Percentiles rank a stretch among this genome's conserved stretches.
These are phyloP conservation scores for Ctenodactylus gundi DNA, from an alignment of 2,113 vertebrate species.

Conservation along the genomic window DNA sequence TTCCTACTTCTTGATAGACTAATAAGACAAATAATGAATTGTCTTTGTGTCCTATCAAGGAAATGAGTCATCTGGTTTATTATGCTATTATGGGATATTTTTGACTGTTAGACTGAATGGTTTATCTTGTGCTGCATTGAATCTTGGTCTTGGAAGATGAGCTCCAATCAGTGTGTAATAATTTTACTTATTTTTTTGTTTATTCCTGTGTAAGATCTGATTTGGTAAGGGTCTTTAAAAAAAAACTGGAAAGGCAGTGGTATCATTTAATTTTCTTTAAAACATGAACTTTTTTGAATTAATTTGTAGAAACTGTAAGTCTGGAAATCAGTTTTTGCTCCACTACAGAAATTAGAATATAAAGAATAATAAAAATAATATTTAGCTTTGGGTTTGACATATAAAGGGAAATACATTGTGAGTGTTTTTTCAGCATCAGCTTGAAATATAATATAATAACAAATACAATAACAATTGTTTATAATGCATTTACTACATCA, in stretches of 20 bases:
- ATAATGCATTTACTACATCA: background rate
- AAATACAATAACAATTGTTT: constrained; percentile 11
- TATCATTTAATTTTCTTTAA: background rate
- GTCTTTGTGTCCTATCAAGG: background rate
- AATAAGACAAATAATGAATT: background rate
- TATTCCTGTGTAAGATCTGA: background rate
- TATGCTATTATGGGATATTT: background rate
- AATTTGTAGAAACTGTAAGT: background rate
- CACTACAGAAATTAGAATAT: background rate
- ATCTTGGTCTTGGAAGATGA: background rate
- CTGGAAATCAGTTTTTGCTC: background rate
- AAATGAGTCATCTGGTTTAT: background rate
- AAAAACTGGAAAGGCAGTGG: background rate
- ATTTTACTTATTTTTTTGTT: background rate
- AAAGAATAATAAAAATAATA: background rate
- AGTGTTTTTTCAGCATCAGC: background rate
- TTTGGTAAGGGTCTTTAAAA: background rate
- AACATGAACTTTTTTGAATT: background rate
- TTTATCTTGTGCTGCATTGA: background rate
- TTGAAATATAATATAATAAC: no score
- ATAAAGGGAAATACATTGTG: background rate
- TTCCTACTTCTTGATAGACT: background rate
- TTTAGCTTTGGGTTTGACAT: background rate
- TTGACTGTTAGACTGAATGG: background rate
- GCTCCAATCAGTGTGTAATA: no score